These are phyloP conservation scores for Palythoa grandis DNA, from an alignment of 92 coral and sea anemone species.

Conservation along the genomic window DNA sequence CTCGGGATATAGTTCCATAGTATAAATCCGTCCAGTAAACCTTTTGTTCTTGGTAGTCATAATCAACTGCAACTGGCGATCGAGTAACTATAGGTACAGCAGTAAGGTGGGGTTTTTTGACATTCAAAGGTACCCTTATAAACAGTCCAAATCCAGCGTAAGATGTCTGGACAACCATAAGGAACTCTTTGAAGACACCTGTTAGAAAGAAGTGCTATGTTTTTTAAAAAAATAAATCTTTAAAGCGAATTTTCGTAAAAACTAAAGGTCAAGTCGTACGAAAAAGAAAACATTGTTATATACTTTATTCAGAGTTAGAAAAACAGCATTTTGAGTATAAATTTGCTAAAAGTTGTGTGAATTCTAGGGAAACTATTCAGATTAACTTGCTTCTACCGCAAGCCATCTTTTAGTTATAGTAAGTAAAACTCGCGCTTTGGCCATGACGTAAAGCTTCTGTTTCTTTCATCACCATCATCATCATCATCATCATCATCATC, in stretches of 20 bases:
- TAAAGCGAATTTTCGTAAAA: not conserved
- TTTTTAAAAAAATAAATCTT: not conserved
- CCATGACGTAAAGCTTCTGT: not conserved
- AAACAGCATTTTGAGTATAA: no score
- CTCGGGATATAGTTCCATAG: not conserved
- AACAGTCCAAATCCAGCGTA: not conserved
- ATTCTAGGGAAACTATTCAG: no score
- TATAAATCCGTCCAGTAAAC: constrained; percentile 18
- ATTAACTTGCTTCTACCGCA: no score
- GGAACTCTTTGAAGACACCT: constrained; percentile 34
- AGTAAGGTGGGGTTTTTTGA: constrained; percentile 18
- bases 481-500: no score
- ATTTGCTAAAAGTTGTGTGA: no score
- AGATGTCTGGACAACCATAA: not conserved
- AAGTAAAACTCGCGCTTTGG: no score
- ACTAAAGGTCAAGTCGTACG: not conserved
- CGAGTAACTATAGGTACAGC: not conserved
- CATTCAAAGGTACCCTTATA: not conserved
- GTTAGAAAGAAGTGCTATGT: not conserved
- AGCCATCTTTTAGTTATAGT: no score
- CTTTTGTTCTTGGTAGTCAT: constrained; percentile 25
- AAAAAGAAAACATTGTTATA: not conserved
- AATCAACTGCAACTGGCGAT: constrained; percentile 15
- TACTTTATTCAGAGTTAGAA: no score
- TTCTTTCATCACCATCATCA: not conserved